Percentiles rank a stretch among this genome's conserved stretches.
phyloP scores from a whole-genome alignment of 2,113 vertebrate genomes.

The Pagrus major region DNA sequence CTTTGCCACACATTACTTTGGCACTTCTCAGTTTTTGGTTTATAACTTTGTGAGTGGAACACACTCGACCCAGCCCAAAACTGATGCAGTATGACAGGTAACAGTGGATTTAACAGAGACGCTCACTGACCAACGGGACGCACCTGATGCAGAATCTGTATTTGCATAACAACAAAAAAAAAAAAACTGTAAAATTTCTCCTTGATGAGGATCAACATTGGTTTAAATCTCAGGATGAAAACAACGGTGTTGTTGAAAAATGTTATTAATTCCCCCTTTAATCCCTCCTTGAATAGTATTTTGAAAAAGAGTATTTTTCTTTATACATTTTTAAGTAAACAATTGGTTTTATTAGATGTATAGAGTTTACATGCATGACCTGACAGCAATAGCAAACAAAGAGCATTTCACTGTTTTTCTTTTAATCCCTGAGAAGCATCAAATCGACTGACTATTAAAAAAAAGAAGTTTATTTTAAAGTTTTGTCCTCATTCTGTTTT shows the following conservation, averaged over 20 bases:
- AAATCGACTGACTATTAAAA: constrained; percentile 24
- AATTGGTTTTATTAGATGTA: constrained; percentile 68
- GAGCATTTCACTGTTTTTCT: constrained; percentile 50
- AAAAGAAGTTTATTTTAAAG: constrained; percentile 38
- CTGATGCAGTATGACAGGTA: constrained; percentile 64
- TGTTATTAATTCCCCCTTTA: constrained; percentile 77
- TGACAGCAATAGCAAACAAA: constrained; percentile 78
- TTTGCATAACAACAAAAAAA: constrained; percentile 10
- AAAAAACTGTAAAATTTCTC: constrained; percentile 56
- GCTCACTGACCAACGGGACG: constrained; percentile 40
- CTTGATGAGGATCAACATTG: constrained; percentile 59
- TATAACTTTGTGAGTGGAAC: constrained; percentile 97
- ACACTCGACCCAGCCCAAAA: constrained; percentile 59
- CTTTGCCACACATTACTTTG: constrained; percentile 96
- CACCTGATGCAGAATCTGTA: constrained; percentile 41
- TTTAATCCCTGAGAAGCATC: constrained; percentile 31
- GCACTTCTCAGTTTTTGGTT: constrained; percentile 96
- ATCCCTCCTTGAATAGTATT: constrained; percentile 74
- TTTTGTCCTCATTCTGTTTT: constrained; percentile 34
- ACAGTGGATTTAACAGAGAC: constrained; percentile 17
- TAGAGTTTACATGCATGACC: constrained; percentile 79
- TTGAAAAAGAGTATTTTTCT: constrained; percentile 80
- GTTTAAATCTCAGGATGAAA: constrained; percentile 86
- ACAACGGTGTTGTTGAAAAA: constrained; percentile 77
- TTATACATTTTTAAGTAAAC: constrained; percentile 73